Evolutionary conservation across 2,888 invertebrate genomes (phyloP).

Genomic region (Chrysotoxum bicinctum): DNA sequence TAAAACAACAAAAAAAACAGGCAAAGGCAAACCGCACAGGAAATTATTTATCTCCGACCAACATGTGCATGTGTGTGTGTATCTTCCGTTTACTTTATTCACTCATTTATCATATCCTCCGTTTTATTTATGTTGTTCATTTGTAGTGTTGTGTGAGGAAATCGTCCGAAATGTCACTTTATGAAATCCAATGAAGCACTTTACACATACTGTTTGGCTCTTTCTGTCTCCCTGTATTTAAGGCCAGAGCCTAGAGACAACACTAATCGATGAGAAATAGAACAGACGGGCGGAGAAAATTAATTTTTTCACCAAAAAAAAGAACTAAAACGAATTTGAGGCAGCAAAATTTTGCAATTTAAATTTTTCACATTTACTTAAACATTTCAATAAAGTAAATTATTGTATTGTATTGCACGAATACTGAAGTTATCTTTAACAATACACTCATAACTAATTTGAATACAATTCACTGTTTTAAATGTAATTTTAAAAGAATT

Average conservation of each 20-base stretch:
- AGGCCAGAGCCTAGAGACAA: slow-evolving; percentile 55
- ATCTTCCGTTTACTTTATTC: slow-evolving; percentile 55
- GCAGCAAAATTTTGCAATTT: slow-evolving; percentile 24
- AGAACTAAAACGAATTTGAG: slow-evolving; percentile 8
- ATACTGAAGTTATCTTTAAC: slow-evolving; percentile 3
- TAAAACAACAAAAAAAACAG: slow-evolving; percentile 35
- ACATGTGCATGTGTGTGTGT: slow-evolving; percentile 44
- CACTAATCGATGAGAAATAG: slow-evolving; percentile 37
- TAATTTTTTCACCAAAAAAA: slow-evolving; percentile 47
- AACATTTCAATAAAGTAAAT: slow-evolving; percentile 26
- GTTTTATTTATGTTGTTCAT: slow-evolving; percentile 55
- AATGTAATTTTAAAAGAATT: slow-evolving; percentile 31
- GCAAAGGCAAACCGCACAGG: slow-evolving; percentile 60
- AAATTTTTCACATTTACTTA: slow-evolving; percentile 24
- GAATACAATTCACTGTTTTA: slow-evolving; percentile 11
- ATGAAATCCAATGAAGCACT: slow-evolving; percentile 48
- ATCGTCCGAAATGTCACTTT: slow-evolving; percentile 67
- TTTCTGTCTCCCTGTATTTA: slow-evolving; percentile 24
- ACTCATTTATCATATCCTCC: slow-evolving; percentile 60
- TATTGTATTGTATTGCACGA: background rate
- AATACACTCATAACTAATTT: slow-evolving; percentile 17
- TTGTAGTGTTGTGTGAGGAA: slow-evolving; percentile 40
- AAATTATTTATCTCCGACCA: slow-evolving; percentile 71
- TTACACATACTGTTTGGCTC: slow-evolving; percentile 22
- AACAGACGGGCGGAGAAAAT: slow-evolving; percentile 68